phyloP scores from a whole-genome alignment of 2,113 vertebrate species.

The Limanda limanda region DNA sequence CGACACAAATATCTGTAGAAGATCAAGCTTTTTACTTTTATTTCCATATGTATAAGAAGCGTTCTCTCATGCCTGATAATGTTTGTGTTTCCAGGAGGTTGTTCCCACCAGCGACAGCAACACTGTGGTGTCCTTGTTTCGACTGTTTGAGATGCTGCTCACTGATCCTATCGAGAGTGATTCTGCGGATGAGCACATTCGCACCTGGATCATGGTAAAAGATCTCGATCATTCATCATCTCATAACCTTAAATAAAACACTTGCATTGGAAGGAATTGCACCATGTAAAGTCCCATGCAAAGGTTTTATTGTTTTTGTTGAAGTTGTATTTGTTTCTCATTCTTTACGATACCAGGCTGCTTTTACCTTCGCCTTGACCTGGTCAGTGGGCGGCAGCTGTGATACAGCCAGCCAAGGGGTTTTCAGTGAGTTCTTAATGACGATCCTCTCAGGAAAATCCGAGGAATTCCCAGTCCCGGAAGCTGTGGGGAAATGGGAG shows the following conservation, averaged over 20 bases:
- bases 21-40: background rate
- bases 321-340: background rate
- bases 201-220: constrained; percentile 92
- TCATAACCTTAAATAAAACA: background rate
- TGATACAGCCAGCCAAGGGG: constrained; percentile 86
- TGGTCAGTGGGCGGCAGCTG: constrained; percentile 95
- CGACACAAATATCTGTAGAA: background rate
- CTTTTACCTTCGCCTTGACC: constrained; percentile 90
- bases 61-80: constrained; percentile 15
- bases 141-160: constrained; percentile 91
- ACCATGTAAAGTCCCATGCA: background rate
- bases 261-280: no score
- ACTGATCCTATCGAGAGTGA: constrained; percentile 78
- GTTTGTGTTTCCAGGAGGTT: constrained; percentile 84
- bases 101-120: constrained; percentile 89
- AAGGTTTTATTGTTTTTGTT: background rate
- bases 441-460: constrained; percentile 78
- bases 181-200: constrained; percentile 84
- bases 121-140: constrained; percentile 87
- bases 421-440: constrained; percentile 88
- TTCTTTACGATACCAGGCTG: constrained; percentile 81
- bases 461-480: constrained; percentile 80
- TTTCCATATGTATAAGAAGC: background rate
- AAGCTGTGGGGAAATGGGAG: constrained; percentile 89
- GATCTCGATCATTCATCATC: background rate